Evolutionary conservation across 2,888 invertebrate genomes (phyloP).

Genomic region (Diachrysia chrysitis): DNA sequence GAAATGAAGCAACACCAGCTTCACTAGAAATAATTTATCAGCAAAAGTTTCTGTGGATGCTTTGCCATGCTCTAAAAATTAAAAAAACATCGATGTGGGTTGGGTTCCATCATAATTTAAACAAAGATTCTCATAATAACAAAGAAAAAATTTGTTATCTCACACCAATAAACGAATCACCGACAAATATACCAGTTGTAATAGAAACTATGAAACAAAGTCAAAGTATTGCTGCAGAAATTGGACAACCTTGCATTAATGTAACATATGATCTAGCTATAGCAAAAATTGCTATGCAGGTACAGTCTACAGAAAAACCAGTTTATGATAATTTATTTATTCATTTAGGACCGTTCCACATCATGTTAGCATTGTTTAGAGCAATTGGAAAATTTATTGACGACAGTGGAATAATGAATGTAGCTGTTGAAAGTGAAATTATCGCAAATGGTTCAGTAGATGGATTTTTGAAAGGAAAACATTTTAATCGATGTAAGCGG

Average conservation of each 20-base stretch:
- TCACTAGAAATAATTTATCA: not conserved
- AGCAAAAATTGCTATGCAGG: constrained; percentile 61
- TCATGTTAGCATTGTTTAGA: constrained; percentile 64
- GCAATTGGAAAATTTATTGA: constrained; percentile 68
- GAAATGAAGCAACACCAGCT: not conserved
- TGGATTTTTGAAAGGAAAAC: constrained; percentile 66
- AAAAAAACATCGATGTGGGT: not conserved
- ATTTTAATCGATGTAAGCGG: constrained; percentile 69
- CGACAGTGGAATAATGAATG: constrained; percentile 62
- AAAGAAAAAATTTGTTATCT: constrained; percentile 10
- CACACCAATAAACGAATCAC: constrained; percentile 64
- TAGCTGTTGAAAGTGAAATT: constrained; percentile 62
- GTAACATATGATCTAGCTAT: constrained; percentile 68
- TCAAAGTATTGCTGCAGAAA: constrained; percentile 41
- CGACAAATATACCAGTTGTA: constrained; percentile 54
- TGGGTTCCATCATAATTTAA: not conserved
- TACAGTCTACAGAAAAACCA: constrained; percentile 53
- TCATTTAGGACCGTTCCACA: constrained; percentile 64
- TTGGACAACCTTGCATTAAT: constrained; percentile 55
- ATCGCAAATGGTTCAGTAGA: constrained; percentile 64
- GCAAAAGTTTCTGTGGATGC: too few species aligned
- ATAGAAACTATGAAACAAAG: constrained; percentile 53
- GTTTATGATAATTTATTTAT: too few species aligned
- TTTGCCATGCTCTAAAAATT: not conserved
- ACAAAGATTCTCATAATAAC: too few species aligned